Evolutionary conservation across 2,797 vertebrate genomes (phyloP).

Genomic region (Parauchenoglanis punctatus): DNA sequence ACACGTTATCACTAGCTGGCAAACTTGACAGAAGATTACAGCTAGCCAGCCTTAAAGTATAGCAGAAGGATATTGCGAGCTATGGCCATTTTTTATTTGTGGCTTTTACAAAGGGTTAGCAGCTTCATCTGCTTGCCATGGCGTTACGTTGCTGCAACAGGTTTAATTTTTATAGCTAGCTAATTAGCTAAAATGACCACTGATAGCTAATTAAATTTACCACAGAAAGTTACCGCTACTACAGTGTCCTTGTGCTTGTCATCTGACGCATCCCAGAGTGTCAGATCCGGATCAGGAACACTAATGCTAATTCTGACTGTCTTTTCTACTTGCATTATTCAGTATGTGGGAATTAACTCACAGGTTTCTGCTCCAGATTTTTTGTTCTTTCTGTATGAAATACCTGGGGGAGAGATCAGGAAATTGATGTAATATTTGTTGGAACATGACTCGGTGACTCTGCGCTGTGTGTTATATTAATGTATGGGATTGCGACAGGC

Average conservation of each 20-base stretch:
- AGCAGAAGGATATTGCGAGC: background rate
- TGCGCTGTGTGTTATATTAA: background rate
- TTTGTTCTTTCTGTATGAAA: background rate
- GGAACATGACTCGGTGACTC: background rate
- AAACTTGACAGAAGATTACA: background rate
- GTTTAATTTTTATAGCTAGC: background rate
- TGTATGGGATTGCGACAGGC: background rate
- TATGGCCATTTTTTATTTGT: background rate
- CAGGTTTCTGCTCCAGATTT: background rate
- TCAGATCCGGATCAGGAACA: background rate
- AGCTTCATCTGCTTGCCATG: background rate
- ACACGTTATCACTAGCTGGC: background rate
- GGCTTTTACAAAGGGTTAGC: background rate
- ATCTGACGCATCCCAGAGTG: background rate
- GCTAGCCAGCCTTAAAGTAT: background rate
- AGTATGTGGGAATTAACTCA: background rate
- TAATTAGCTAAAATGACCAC: background rate
- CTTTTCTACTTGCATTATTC: background rate
- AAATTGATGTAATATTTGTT: background rate
- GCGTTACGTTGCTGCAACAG: background rate
- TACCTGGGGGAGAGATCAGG: slow-evolving; percentile 10
- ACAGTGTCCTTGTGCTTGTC: background rate
- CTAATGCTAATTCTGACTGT: no score
- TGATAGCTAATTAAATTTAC: background rate
- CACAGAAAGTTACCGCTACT: background rate